Evolutionary conservation across 2,888 invertebrate genomes (phyloP), one percentile per base, ranked within the genome.

Genomic region (Leuctra nigra): DNA sequence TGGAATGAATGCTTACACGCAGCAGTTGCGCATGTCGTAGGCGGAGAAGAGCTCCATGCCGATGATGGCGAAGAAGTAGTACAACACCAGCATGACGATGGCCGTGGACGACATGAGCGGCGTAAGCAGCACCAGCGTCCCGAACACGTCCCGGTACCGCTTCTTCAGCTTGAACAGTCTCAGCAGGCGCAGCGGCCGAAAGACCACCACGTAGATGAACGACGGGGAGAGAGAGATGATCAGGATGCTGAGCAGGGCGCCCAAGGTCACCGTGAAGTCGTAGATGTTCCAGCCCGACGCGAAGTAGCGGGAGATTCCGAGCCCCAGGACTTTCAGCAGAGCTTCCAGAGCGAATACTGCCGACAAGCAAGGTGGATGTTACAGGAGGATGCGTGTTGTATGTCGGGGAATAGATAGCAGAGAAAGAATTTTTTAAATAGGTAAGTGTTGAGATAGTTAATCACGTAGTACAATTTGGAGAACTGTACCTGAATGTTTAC

Each of bases 21-120:
- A 92, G 72, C 91, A 92, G 70, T 91, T 87, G 63, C 75, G 78
- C 68, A 92, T 79, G 66, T 87, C 81, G 64, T 83, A 81, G 1
- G 79, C 77, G 1, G 87, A 80, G 70, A 92, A 91, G 20, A 90
- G 73, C 70, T 92, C 93, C 91, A 92, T 92, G 53, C 91, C 92
- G 66, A 92, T 82, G 63, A 93, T 87, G 2, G 91, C 89, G 73
- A 91, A 92, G 75, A 88, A 90, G 72, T 90, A 93, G 70, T 91
- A 92, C 72, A 91, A 78, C 64, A 87, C 84, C 55, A 87, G 74
- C 81, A 91, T 87, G 11, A 91, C 90, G 62, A 89, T 81, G 11
- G 86, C 86, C 0, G 91, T 87, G 0, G 90, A 89, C 52, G 86
- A 82, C 83, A 92, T 87, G 18, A 90, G 76, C n/a, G 90, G 87